Evolutionary conservation across 2,888 invertebrate species (phyloP), one percentile per base, ranked within the genome.

Genomic region (Alloplasta piceator): DNA sequence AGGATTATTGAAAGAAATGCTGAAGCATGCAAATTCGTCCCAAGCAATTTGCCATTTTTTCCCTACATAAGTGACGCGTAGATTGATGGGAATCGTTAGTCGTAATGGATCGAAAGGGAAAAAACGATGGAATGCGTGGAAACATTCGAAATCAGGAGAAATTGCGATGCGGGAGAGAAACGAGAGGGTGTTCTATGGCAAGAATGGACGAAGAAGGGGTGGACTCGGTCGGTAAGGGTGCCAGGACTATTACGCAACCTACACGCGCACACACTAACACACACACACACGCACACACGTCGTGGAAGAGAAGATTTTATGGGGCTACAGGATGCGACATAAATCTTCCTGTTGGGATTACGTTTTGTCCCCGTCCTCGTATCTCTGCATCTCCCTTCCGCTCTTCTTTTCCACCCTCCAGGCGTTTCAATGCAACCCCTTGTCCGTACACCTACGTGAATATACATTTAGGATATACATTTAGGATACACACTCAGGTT

Each of bases 341-440:
- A 80, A 82, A 82, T 82, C 79, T 80, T 76, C 68, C 14, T 79
- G 79, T 76, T 76, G 76, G 64, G 72, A 76, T 80, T 80, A 80
- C 75, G 74, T 70, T 74, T 66, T 74, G 74, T 68, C 60, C 58
- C 73, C 73, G 12, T 56, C 41, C 38, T 43, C 9, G 36, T 63
- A 16, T 60, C 9, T 39, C n/a, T 50, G 10, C 55, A 6, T 60
- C 5, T 39, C 9, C 39, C 70, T 48, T 5, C 46, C 67, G 14
- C 43, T 52, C 14, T 46, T 43, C 16, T 10, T n/a, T n/a, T 36
- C 46, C 10, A 16, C 61, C 36, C 71, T 36, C 41, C 36, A 26
- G 6, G 5, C 36, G 56, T 36, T 56, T 56, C 36, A 6, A 56
- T 6, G 50, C 12, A 61, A 41, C 39, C 46, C 12, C 55, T 9